phyloP scores from a whole-genome alignment of 2,113 vertebrate genomes.

The Tricholaema leucomelas region DNA sequence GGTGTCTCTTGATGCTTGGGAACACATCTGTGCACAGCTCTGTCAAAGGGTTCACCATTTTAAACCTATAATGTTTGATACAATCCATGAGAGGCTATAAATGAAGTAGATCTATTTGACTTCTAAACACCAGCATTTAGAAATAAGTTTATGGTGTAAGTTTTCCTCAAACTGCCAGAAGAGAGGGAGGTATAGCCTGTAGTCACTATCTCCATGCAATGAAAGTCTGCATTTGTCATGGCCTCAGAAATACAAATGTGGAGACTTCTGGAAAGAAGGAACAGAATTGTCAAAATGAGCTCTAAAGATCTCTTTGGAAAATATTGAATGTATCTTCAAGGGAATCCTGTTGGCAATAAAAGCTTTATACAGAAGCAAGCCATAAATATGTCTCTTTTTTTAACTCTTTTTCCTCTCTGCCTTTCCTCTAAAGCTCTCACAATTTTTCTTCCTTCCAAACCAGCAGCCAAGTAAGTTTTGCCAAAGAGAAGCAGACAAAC shows the following conservation, averaged over 20 bases:
- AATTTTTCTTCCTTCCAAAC: neutral
- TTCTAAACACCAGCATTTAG: neutral
- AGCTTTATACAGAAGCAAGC: neutral
- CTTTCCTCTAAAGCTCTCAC: neutral
- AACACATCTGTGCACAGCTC: neutral
- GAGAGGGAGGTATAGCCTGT: neutral
- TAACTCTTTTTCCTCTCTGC: fast-evolving
- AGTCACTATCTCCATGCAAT: neutral
- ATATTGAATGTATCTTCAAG: neutral
- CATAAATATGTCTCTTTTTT: neutral
- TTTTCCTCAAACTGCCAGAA: neutral
- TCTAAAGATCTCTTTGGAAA: neutral
- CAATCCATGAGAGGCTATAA: neutral
- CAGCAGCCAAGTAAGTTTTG: neutral
- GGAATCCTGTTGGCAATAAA: neutral
- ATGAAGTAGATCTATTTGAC: neutral
- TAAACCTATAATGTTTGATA: neutral
- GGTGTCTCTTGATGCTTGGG: neutral
- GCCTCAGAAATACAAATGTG: neutral
- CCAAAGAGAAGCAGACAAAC: neutral
- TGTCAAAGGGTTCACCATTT: neutral
- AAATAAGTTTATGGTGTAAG: neutral
- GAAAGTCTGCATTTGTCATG: neutral
- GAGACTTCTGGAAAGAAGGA: neutral
- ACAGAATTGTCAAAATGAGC: neutral